Percentiles rank a stretch among this genome's conserved stretches.
phyloP scores from a whole-genome alignment of 2,797 vertebrate species.

The Muscicapa comitata region DNA sequence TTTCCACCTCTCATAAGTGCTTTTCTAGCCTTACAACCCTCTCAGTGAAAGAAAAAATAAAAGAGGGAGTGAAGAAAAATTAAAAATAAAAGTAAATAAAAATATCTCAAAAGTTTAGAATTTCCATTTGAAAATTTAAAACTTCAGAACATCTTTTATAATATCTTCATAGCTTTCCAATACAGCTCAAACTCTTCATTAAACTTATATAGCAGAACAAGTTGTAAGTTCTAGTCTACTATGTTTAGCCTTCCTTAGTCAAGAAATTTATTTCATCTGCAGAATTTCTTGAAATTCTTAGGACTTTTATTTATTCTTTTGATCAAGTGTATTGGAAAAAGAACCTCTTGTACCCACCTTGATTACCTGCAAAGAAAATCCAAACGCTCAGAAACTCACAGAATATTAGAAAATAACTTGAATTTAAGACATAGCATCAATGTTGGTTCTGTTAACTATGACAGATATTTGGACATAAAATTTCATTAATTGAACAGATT shows the following conservation, averaged over 20 bases:
- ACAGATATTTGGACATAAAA: conserved; percentile 55
- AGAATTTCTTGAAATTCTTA: background rate
- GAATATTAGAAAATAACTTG: background rate
- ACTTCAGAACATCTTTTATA: background rate
- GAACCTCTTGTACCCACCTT: background rate
- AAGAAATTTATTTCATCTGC: background rate
- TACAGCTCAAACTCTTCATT: background rate
- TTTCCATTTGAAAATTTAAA: background rate
- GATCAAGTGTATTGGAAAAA: background rate
- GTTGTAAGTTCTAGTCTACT: background rate
- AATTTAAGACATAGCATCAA: background rate
- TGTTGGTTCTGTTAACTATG: background rate
- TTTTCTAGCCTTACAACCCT: background rate
- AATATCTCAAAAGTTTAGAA: background rate
- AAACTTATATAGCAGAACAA: background rate
- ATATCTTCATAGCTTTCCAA: background rate
- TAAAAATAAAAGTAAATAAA: background rate
- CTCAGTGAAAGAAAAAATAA: background rate
- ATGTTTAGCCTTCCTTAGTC: background rate
- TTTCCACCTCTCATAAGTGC: background rate
- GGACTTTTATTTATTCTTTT: background rate
- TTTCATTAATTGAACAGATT: conserved; percentile 55
- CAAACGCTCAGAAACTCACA: background rate
- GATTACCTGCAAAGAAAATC: background rate
- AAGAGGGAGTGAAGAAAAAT: background rate